Evolutionary conservation across 1,140 invertebrate genomes (phyloP).

Genomic region (Nephila pilipes): DNA sequence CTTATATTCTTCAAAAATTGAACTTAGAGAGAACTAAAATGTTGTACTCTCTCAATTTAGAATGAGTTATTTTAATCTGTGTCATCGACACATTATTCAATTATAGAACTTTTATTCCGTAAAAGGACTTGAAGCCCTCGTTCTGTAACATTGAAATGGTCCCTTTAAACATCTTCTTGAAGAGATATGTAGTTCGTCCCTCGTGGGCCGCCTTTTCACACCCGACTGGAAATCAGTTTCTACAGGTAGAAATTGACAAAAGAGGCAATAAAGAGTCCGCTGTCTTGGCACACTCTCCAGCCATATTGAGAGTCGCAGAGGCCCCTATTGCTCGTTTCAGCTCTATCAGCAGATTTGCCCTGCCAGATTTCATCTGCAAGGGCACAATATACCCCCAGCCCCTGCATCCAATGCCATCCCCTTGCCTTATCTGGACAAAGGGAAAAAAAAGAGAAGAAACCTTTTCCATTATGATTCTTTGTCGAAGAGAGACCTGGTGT

Average conservation of each 20-base stretch:
- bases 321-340: constrained; percentile 16
- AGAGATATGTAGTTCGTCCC: neutral
- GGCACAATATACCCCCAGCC: constrained; percentile 8
- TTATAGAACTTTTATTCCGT: too few relatives aligned
- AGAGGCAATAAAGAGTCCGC: constrained; percentile 58
- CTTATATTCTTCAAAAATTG: too few relatives aligned
- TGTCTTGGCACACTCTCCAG: constrained; percentile 30
- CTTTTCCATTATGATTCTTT: constrained; percentile 13
- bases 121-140: too few relatives aligned
- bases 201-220: constrained; percentile 18
- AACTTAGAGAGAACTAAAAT: too few relatives aligned
- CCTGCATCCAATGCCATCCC: neutral
- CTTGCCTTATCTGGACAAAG: neutral
- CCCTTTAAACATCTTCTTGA: too few relatives aligned
- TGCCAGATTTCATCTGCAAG: constrained; percentile 48
- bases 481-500: too few relatives aligned
- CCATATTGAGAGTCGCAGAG: neutral
- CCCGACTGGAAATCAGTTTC: constrained; percentile 56
- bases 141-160: too few relatives aligned
- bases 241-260: constrained; percentile 55
- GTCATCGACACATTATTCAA: too few relatives aligned
- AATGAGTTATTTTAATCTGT: too few relatives aligned
- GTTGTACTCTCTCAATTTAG: too few relatives aligned
- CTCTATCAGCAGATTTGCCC: constrained; percentile 32
- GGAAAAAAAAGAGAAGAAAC: neutral